These are phyloP conservation scores for Cabera pusaria DNA, from an alignment of 2,888 invertebrate species.

Conservation along the genomic window DNA sequence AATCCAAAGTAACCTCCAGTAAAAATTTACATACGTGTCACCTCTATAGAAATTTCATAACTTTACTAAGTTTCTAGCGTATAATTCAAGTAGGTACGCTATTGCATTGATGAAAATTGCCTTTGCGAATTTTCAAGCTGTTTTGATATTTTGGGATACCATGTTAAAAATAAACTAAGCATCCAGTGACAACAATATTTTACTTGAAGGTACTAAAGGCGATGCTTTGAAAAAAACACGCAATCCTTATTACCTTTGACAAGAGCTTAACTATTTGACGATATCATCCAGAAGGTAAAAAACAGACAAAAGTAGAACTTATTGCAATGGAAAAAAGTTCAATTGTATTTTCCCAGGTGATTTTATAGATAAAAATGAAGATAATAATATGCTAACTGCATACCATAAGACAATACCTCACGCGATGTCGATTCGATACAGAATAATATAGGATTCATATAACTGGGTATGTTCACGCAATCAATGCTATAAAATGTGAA, in stretches of 20 bases:
- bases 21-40: no score
- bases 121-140: no score
- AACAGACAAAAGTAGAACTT: constrained; percentile 24
- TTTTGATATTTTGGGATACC: no score
- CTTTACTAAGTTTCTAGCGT: no score
- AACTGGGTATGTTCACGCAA: constrained; percentile 61
- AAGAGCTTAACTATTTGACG: constrained; percentile 30
- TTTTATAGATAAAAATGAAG: constrained; percentile 37
- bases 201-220: constrained; percentile 34
- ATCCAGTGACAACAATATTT: constrained; percentile 28
- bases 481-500: constrained; percentile 41
- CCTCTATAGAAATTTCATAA: no score
- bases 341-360: constrained; percentile 12
- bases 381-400: constrained; percentile 56
- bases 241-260: constrained; percentile 42
- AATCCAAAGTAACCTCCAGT: no score
- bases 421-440: constrained; percentile 55
- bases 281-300: constrained; percentile 10
- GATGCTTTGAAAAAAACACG: constrained; percentile 37
- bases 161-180: no score
- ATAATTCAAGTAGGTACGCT: no score
- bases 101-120: no score
- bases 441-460: constrained; percentile 31
- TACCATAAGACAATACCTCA: constrained; percentile 43
- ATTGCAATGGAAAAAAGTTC: constrained; percentile 23